Percentiles rank a stretch among this genome's conserved stretches.
Evolutionary conservation across 2,888 invertebrate species (phyloP).

Genomic region (Rambutsinella grinnellia): DNA sequence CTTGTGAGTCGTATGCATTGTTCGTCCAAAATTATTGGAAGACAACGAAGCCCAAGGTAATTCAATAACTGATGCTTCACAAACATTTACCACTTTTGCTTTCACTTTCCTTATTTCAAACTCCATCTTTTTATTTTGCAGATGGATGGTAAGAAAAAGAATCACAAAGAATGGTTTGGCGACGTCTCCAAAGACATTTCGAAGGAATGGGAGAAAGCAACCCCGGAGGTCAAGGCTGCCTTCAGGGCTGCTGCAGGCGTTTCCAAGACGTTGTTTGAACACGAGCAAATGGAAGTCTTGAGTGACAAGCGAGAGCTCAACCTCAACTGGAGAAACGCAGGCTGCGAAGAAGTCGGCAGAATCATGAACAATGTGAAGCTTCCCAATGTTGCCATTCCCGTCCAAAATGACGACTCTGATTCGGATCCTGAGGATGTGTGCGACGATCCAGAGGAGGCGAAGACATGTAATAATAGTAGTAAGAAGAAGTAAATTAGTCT

Average conservation of each 20-base stretch:
- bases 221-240: not conserved
- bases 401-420: too few species aligned
- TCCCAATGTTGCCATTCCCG: not conserved
- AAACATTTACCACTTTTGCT: not conserved
- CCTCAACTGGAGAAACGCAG: slow-evolving; percentile 11
- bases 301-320: not conserved
- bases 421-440: not conserved
- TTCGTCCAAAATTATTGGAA: slow-evolving; percentile 1
- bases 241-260: not conserved
- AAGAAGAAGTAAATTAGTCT: too few species aligned
- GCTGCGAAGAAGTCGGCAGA: not conserved
- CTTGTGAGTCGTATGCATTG: not conserved
- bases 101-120: not conserved
- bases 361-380: too few species aligned
- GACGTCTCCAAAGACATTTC: slow-evolving; percentile 1
- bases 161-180: not conserved
- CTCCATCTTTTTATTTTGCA: not conserved
- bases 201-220: not conserved
- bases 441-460: not conserved
- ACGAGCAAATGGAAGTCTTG: slow-evolving; percentile 6
- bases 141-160: not conserved
- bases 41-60: not conserved
- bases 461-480: too few species aligned
- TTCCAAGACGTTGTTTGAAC: not conserved
- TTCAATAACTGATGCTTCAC: not conserved